Base-by-base conservation (phyloP, 2,888 invertebrate species). In the Scaptomyza tumidula region DNA sequence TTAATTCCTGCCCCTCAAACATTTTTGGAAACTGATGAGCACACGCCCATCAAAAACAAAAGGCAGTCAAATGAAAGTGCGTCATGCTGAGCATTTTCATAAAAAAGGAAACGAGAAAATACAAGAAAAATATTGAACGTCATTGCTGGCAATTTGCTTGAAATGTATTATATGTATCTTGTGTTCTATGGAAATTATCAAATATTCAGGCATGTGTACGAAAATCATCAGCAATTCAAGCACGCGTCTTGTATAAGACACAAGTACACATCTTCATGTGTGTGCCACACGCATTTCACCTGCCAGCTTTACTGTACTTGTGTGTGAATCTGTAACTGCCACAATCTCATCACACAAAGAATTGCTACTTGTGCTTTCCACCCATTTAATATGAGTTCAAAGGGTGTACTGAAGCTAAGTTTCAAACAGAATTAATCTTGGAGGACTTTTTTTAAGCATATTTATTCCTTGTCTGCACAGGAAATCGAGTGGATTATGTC, bases 161-260 rank as follows among this genome's bases (percentile, higher is more conserved):
- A 74, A 74, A 57, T 78, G 50, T 39, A 6, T 39, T 7, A 9
- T 39, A 16, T 39, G 9, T 75, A 46, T 68, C 55, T 65, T 39
- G 48, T 33, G 33, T 52, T 24, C 9, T 14, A 45, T 70, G 73
- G 68, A 71, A 71, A 80, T 69, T 64, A 79, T 82, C 57, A 76
- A 85, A 72, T 86, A 78, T 85, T 81, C 69, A 67, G 62, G 65
- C 65, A 61, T 54, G 49, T 56, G 67, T 31, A 66, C 58, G 35
- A 50, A 56, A 54, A 82, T 74, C 71, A 82, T 87, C 70, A 77
- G 68, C 64, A 65, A 85, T 79, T 82, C 71, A 77, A 77, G 86
- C 75, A 78, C 81, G 84, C 70, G 75, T 78, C 68, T 39, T 33
- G 33, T 13, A 29, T 7, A 9, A 6, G 7, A 29, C 27, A 10